Base-by-base conservation (phyloP, 2,888 invertebrate species). In the Scaptomyza caliginosa region DNA sequence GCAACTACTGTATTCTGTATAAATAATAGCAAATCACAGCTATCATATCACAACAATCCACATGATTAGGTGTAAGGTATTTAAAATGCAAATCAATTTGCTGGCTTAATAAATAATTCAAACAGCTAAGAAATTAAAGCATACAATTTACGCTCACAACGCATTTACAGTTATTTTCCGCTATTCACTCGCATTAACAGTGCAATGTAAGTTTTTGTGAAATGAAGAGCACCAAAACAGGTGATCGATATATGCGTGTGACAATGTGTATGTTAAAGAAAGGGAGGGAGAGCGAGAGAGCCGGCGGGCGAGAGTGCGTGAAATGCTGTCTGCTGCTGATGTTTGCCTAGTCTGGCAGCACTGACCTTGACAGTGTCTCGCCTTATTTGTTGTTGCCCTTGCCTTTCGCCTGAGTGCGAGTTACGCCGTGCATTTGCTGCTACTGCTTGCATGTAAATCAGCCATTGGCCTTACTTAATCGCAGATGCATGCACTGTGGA, bases 271-370 rank as follows among this genome's bases (percentile, higher is more conserved):
- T 32, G 13, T 49, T 26, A 28, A 8, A 23, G 40, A 6, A 13
- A 11, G 11, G 19, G 36, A 19, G 24, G 38, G 38, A 17, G 30
- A 6, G 13, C 6, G 5, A 30, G n/a, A 30, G 26, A 10, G 38
- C 17, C n/a, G 2, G 13, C 6, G 5, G n/a, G n/a, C n/a, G 26
- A 10, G 26, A 11, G 28, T 28, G 28, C 28, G 28, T 28, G 11
- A 2, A 11, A 24, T 34, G 16, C 19, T 45, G 45, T 26, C 13
- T 39, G 30, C 2, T 13, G 16, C 26, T 16, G 10, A 36, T 56
- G 55, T 39, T 67, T 55, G 46, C 55, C 17, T 45, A 55, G 63
- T 67, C 63, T 67, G 63, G 66, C 70, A 60, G 43, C 69, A 39
- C 48, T 70, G 68, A 72, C 68, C 72, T 72, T 72, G 72, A 38